Evolutionary conservation across 2,113 vertebrate species (phyloP).

Genomic region (Oreotrochilus melanogaster): DNA sequence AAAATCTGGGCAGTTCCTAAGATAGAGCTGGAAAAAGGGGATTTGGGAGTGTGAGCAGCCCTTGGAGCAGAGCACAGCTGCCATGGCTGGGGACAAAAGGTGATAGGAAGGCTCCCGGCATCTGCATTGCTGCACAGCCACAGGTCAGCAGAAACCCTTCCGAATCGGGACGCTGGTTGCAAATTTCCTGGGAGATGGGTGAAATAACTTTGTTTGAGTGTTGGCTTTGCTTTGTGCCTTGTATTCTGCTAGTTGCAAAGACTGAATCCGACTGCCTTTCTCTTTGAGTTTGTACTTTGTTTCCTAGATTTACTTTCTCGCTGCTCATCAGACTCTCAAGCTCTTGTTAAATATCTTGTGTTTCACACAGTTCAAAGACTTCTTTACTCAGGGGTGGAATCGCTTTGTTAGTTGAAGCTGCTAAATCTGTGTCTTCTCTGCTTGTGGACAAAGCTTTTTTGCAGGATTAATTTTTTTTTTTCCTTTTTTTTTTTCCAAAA

Average conservation of each 20-base stretch:
- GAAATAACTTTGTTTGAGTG: background rate
- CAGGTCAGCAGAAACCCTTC: slow-evolving; percentile 40
- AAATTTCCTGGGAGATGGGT: background rate
- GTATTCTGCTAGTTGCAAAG: background rate
- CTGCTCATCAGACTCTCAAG: background rate
- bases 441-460: slow-evolving; percentile 18
- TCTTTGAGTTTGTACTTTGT: background rate
- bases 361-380: background rate
- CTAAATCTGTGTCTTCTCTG: background rate
- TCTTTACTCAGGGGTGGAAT: background rate
- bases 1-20: slow-evolving; percentile 74
- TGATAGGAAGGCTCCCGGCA: slow-evolving; percentile 27
- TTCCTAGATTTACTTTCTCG: background rate
- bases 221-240: slow-evolving; percentile 24
- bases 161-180: background rate
- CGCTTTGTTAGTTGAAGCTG: background rate
- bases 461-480: background rate
- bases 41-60: slow-evolving; percentile 57
- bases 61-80: slow-evolving; percentile 58
- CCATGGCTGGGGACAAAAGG: slow-evolving; percentile 69
- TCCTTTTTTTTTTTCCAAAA: background rate
- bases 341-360: background rate
- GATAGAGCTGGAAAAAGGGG: slow-evolving; percentile 48
- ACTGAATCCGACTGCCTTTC: background rate
- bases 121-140: background rate